Evolutionary conservation across 2,113 vertebrate species (phyloP).

Genomic region (Eurystomus gularis): DNA sequence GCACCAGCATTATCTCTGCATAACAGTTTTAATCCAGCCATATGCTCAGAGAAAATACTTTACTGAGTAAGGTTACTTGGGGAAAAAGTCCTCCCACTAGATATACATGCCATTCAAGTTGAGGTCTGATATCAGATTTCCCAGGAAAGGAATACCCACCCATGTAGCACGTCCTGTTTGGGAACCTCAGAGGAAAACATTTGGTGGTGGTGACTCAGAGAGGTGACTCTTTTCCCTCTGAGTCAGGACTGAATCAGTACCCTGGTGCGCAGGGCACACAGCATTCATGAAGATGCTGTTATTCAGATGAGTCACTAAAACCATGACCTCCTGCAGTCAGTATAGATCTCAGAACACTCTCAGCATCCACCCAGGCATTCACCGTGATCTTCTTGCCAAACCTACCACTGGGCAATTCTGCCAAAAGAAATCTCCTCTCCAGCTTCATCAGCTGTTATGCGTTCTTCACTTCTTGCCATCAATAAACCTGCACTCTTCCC

Average conservation of each 20-base stretch:
- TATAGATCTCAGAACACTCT: fast-evolving
- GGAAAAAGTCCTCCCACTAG: background rate
- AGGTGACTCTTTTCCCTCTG: background rate
- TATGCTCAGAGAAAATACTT: background rate
- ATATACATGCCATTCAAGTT: background rate
- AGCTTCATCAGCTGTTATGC: background rate
- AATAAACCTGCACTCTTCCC: background rate
- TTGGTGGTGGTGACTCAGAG: conserved; percentile 3
- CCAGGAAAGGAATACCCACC: background rate
- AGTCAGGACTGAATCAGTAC: conserved; percentile 16
- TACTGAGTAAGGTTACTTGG: background rate
- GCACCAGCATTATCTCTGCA: background rate
- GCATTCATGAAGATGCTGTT: background rate
- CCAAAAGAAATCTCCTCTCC: background rate
- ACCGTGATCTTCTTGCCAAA: background rate
- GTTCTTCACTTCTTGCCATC: background rate
- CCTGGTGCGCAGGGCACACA: background rate
- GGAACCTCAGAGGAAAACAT: background rate
- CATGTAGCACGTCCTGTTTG: background rate
- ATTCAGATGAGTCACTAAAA: background rate
- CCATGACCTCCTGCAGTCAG: background rate
- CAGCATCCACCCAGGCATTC: background rate
- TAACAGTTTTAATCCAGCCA: background rate
- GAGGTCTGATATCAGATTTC: background rate
- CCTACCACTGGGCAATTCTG: background rate